Base-by-base conservation (phyloP, 2,797 vertebrate genomes). In the Phaenicophaeus curvirostris region DNA sequence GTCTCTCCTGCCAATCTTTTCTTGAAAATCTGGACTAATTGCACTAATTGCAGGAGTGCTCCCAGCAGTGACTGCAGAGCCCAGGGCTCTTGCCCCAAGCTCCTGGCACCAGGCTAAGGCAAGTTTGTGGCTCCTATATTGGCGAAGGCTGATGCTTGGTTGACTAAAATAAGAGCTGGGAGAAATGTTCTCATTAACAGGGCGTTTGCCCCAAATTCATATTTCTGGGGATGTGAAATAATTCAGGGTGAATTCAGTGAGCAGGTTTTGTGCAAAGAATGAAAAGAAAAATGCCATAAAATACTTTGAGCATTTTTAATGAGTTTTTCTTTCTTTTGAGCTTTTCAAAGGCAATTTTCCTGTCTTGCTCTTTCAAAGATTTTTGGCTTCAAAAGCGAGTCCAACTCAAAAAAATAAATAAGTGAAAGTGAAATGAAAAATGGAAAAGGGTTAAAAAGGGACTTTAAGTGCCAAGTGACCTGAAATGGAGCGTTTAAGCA, bases 331-430 rank as follows among this genome's bases (percentile, higher is more conserved):
- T 31, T 50, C 48, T 20, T 59, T 82, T 75, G 71, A 81, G 71
- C 9, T 89, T 91, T 86, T 84, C 51, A 86, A 86, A 79, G 59
- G 24, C 16, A 39, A 30, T 73, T 84, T 73, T 39, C 5, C 57
- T 77, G 8, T 53, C 37, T 76, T 51, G 55, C 10, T 77, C 6
- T 76, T 59, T 73, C 18, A 5, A 62, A 89, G 35, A 13, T 15
- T 74, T 90, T 69, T 62, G n/a, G 31, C 61, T 92, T 42, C 46
- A 80, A 78, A 66, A 67, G 55, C 0, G 1, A 2, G 44, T 42
- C 20, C 20, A 33, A 62, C 48, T 67, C 12, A 63, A 51, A 69
- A 39, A n/a, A 41, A 48, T 11, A 57, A 44, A 46, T 9, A 75
- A 59, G 20, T 19, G 8, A 50, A 50, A 50, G 11, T 20, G 35